A percentile compares a stretch with the other conserved stretches of the same genome.
Conservation (phyloP, 1,140 invertebrate genomes). For the Meloidogyne exigua region DNA sequence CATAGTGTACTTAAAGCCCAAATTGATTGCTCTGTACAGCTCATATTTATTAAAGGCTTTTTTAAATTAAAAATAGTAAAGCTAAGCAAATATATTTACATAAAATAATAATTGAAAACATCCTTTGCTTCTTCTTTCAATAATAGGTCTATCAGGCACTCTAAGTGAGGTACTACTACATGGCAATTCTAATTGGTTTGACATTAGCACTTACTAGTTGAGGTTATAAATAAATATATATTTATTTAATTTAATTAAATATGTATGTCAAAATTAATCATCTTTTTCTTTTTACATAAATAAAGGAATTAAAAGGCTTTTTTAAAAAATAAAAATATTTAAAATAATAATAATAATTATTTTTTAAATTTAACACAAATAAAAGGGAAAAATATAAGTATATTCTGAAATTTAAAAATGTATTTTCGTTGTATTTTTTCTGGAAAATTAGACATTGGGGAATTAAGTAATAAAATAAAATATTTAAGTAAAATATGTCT, state of each 20-base stretch:
- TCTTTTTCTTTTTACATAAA: background rate
- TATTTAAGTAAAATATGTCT: background rate
- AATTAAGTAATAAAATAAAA: background rate
- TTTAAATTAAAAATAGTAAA: no score
- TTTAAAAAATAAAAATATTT: no score
- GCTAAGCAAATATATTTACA: background rate
- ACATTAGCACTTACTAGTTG: background rate
- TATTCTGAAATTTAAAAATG: background rate
- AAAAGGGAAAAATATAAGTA: no score
- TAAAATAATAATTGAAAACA: slow-evolving; percentile 6
- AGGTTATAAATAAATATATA: background rate
- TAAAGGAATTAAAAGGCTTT: no score
- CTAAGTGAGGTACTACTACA: background rate
- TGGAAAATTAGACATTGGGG: background rate
- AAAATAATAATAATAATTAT: no score
- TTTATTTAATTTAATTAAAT: no score
- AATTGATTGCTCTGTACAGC: slow-evolving; percentile 32
- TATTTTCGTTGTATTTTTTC: background rate
- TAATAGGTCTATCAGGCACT: background rate
- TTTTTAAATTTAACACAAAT: no score
- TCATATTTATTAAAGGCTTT: slow-evolving; percentile 37
- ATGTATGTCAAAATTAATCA: background rate
- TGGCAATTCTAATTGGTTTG: background rate
- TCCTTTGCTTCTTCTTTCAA: background rate
- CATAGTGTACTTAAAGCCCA: slow-evolving; percentile 27